phyloP scores from a whole-genome alignment of 1,140 invertebrate genomes.

The Varroa destructor region DNA sequence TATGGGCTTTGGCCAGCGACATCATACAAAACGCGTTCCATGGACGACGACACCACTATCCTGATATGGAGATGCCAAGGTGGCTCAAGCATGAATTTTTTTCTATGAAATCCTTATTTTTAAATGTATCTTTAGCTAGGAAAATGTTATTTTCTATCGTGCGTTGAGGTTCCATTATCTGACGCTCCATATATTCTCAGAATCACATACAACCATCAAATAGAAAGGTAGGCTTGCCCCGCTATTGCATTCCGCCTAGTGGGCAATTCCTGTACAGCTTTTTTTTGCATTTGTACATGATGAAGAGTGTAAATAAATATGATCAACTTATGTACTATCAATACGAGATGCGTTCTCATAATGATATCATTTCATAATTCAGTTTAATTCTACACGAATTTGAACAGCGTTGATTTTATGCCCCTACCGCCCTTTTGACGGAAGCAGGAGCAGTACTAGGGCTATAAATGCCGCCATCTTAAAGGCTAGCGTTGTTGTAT shows the following conservation, averaged over 20 bases:
- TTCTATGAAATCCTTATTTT: not conserved
- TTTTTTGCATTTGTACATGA: not conserved
- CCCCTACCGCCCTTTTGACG: no score
- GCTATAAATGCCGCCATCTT: no score
- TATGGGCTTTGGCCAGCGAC: slow-evolving; percentile 9
- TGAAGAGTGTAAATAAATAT: not conserved
- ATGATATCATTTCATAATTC: not conserved
- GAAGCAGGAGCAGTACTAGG: no score
- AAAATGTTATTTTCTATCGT: not conserved
- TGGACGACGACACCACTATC: not conserved
- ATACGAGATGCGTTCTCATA: not conserved
- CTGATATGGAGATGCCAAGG: slow-evolving; percentile 14
- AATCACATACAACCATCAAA: no score
- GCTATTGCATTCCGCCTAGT: not conserved
- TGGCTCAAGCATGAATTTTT: not conserved
- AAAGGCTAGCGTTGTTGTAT: no score
- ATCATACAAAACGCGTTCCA: slow-evolving; percentile 2
- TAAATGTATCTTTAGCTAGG: not conserved
- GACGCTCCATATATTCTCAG: not conserved
- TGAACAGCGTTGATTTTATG: no score
- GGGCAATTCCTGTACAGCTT: not conserved
- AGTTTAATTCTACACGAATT: no score
- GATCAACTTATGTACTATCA: not conserved
- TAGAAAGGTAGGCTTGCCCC: no score
- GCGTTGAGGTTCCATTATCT: slow-evolving; percentile 1